phyloP scores from a whole-genome alignment of 2,113 vertebrate species.

The Lepidothrix coronata region DNA sequence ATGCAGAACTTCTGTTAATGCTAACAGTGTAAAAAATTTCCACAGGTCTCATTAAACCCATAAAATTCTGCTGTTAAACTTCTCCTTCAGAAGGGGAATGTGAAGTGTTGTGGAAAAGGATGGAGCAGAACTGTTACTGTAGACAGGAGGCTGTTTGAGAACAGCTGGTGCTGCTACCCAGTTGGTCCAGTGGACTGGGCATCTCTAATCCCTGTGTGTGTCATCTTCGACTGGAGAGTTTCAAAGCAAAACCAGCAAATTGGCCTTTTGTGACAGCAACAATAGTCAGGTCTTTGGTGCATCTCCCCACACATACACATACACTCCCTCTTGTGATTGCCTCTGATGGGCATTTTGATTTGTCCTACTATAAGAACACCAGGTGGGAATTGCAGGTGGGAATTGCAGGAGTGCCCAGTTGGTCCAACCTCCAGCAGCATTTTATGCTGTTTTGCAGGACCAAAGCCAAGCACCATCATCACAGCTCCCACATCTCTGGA shows the following conservation, averaged over 20 bases:
- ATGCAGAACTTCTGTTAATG: not conserved
- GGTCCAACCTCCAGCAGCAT: not conserved
- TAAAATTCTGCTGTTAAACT: not conserved
- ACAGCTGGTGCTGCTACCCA: not conserved
- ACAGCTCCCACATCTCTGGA: not conserved
- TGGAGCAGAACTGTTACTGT: not conserved
- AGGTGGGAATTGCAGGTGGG: not conserved
- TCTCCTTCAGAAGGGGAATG: not conserved
- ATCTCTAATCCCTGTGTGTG: not conserved
- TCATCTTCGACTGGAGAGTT: not conserved
- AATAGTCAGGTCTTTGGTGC: accelerated
- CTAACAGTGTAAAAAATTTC: not conserved
- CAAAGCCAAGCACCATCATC: not conserved
- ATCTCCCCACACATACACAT: not conserved
- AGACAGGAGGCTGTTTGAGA: not conserved
- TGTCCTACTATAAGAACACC: not conserved
- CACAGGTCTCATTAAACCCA: not conserved
- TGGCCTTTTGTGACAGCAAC: not conserved
- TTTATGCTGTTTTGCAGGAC: not conserved
- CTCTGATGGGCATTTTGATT: not conserved
- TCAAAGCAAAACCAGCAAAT: not conserved
- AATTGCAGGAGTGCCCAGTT: not conserved
- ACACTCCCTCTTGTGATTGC: not conserved
- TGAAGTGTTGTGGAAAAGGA: not conserved
- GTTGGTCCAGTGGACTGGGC: not conserved